A percentile compares a stretch with the other conserved stretches of the same genome.
phyloP scores from a whole-genome alignment of 2,113 vertebrate genomes.

The Megaptera novaeangliae region DNA sequence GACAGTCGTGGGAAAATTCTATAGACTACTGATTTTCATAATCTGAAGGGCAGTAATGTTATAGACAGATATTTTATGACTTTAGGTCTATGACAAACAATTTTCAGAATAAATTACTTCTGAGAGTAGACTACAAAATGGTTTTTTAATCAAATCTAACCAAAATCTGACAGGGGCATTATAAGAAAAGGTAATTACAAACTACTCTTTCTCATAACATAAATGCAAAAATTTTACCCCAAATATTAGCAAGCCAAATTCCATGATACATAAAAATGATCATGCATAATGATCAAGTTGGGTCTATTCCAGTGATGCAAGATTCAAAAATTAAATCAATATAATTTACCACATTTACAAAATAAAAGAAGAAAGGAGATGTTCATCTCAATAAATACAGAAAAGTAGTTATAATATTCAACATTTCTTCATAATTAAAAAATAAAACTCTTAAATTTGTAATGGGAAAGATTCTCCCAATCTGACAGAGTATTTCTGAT shows the following conservation, averaged over 20 bases:
- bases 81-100: background rate
- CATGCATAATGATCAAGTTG: background rate
- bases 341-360: background rate
- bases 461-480: background rate
- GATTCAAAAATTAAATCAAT: background rate
- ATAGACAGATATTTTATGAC: background rate
- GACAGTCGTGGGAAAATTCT: background rate
- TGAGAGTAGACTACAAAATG: background rate
- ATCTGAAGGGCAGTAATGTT: background rate
- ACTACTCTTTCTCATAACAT: background rate
- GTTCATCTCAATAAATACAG: background rate
- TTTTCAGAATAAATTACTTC: constrained; percentile 8
- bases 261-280: background rate
- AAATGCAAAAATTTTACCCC: background rate
- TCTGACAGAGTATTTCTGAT: background rate
- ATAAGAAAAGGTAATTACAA: background rate
- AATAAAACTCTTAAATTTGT: background rate
- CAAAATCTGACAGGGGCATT: background rate
- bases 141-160: constrained; percentile 18
- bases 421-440: background rate
- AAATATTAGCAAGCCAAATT: constrained; percentile 5
- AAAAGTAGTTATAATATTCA: background rate
- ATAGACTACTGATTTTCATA: background rate
- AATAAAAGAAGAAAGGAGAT: background rate
- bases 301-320: background rate